These are phyloP conservation scores for Catajapyx aquilonaris DNA, from an alignment of 1,140 invertebrate genomes.

Conservation along the genomic window DNA sequence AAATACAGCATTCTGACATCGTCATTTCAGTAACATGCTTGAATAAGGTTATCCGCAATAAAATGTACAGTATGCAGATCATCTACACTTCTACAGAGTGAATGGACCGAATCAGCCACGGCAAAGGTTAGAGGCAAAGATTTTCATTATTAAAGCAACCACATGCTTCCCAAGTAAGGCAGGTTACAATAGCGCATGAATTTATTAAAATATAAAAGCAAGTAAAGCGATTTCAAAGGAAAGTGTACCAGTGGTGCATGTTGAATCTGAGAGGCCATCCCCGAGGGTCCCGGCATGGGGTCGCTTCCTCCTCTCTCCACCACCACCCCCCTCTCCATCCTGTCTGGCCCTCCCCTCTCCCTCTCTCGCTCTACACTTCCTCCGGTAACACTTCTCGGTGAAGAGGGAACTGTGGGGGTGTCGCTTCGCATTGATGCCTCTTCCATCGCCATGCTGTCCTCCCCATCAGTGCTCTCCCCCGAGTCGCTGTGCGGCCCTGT, in stretches of 20 bases:
- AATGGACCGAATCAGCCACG: too few relatives aligned
- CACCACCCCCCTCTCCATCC: constrained; percentile 13
- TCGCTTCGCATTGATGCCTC: constrained; percentile 8
- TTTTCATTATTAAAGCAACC: too few relatives aligned
- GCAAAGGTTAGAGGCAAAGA: too few relatives aligned
- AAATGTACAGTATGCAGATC: too few relatives aligned
- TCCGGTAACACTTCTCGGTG: constrained; percentile 11
- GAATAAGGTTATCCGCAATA: too few relatives aligned
- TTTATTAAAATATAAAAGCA: not conserved
- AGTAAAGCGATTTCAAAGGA: not conserved
- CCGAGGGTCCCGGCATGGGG: constrained; percentile 48
- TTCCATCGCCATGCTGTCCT: not conserved
- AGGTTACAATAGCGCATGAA: too few relatives aligned
- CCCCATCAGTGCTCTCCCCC: not conserved
- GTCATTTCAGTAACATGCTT: too few relatives aligned
- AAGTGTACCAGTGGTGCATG: constrained; percentile 59
- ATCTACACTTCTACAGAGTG: too few relatives aligned
- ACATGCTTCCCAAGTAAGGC: too few relatives aligned
- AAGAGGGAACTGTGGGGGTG: constrained; percentile 10
- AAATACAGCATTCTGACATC: too few relatives aligned
- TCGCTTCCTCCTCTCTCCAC: constrained; percentile 24
- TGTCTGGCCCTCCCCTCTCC: constrained; percentile 12
- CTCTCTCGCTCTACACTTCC: constrained; percentile 7
- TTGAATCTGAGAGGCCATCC: constrained; percentile 50
- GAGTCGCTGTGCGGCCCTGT: too few relatives aligned